phyloP scores from a whole-genome alignment of 2,113 vertebrate species.

The Nestor notabilis region DNA sequence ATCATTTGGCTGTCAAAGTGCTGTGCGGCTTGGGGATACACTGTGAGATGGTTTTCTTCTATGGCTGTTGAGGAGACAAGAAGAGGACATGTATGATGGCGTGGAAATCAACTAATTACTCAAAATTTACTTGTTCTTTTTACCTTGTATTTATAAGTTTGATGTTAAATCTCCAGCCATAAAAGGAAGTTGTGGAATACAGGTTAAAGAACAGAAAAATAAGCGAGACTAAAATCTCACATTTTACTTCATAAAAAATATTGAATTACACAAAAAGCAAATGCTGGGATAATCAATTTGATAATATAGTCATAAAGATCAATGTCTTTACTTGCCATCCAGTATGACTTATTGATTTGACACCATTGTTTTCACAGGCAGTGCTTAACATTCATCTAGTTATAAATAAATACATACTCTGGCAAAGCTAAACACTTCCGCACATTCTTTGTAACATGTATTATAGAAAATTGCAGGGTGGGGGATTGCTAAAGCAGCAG shows the following conservation, averaged over 20 bases:
- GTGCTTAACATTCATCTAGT: neutral
- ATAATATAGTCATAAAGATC: neutral
- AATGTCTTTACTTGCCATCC: neutral
- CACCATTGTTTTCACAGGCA: neutral
- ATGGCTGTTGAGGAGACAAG: neutral
- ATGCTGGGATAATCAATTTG: neutral
- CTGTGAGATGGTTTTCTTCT: neutral
- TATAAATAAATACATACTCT: neutral
- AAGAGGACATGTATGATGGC: neutral
- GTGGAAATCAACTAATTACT: neutral
- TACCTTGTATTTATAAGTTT: neutral
- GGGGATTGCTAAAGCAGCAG: neutral
- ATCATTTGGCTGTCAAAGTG: rapidly evolving
- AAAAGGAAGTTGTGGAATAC: neutral
- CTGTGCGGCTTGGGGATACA: neutral
- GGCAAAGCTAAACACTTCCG: neutral
- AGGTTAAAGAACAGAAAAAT: neutral
- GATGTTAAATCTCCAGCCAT: neutral
- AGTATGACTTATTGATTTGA: neutral
- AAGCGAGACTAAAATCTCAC: neutral
- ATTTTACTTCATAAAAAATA: neutral
- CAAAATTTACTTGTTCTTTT: neutral
- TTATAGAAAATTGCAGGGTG: neutral
- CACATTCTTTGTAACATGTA: neutral
- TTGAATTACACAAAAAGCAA: neutral